Base-by-base conservation (phyloP, 2,797 vertebrate species). In the Botia almorhae region DNA sequence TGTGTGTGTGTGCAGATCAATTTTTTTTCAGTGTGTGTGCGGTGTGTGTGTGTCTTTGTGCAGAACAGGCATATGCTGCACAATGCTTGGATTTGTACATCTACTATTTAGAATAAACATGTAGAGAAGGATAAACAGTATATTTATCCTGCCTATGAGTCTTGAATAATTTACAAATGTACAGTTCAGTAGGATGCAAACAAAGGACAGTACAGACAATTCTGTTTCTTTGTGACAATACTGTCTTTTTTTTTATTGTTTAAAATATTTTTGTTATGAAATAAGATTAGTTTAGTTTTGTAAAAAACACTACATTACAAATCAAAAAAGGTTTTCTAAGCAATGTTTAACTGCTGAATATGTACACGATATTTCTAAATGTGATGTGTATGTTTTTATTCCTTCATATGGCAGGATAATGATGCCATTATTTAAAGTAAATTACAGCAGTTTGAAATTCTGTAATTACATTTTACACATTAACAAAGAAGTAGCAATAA, bases 31-130 rank as follows among this genome's bases (percentile, higher is more conserved):
- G 16, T 53, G 48, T 71, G 70, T 39, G 51, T 58, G 53, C 58
- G 70, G 71, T 78, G 55, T 68, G 51, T 68, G 50, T 70, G 36
- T 60, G 55, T n/a, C 8, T 73, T 33, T 74, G 48, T 74, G 33
- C 29, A 10, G 33, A 43, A 39, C 55, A 16, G 16, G 48, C n/a
- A 33, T 39, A 13, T 78, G 43, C 19, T 39, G 39, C 17, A 39
- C 17, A 65, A 50, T 65, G n/a, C 36, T 39, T 19, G 8, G 33
- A 39, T 65, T 39, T n/a, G 3, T 19, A 46, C 68, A 69, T 21
- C 13, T n/a, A 5, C 21, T 51, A 12, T 51, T 51, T 6, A 43
- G 48, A 51, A 51, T 51, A 12, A 51, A 6, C 4, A 51, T 48
- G 46, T 12, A 48, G 12, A 51, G 50, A 2, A 14, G 48, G 2